Evolutionary conservation across 1,140 invertebrate species (phyloP).

Genomic region (Zaprionus ghesquierei): DNA sequence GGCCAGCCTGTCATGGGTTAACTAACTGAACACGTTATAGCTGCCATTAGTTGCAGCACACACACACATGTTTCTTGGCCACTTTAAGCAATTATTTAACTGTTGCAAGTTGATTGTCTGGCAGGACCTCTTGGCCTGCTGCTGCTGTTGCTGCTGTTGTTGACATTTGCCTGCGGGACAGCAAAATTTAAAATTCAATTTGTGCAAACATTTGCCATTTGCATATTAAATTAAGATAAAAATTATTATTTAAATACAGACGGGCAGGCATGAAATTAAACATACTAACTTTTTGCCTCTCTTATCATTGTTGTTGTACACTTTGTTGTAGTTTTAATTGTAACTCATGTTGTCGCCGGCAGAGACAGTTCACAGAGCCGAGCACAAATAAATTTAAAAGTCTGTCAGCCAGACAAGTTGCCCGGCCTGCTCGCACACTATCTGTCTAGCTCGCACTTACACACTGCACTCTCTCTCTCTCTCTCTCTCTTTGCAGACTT

Average conservation of each 20-base stretch:
- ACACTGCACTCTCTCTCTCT: constrained; percentile 2
- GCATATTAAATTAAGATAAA: constrained; percentile 78
- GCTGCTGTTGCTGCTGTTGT: background rate
- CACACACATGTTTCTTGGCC: constrained; percentile 8
- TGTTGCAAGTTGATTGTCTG: background rate
- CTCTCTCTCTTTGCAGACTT: constrained; percentile 85
- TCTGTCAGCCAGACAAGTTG: constrained; percentile 36
- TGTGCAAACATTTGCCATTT: constrained; percentile 65
- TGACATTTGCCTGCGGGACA: background rate
- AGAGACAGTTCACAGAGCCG: constrained; percentile 44
- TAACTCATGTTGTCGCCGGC: constrained; percentile 66
- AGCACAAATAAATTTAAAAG: constrained; percentile 67
- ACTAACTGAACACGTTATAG: constrained; percentile 13
- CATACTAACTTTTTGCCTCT: constrained; percentile 47
- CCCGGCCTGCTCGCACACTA: background rate
- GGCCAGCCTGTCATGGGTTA: constrained; percentile 28
- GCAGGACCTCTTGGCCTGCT: background rate
- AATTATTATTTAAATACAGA: constrained; percentile 59
- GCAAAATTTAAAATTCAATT: constrained; percentile 71
- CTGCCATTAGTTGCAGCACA: constrained; percentile 27
- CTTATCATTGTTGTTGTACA: background rate
- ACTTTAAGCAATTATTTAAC: constrained; percentile 18
- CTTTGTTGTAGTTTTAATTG: constrained; percentile 65
- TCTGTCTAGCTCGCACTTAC: background rate
- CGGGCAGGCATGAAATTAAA: constrained; percentile 58